Conservation (phyloP, 2,888 invertebrate genomes). For the Xanthorhoe designata region DNA sequence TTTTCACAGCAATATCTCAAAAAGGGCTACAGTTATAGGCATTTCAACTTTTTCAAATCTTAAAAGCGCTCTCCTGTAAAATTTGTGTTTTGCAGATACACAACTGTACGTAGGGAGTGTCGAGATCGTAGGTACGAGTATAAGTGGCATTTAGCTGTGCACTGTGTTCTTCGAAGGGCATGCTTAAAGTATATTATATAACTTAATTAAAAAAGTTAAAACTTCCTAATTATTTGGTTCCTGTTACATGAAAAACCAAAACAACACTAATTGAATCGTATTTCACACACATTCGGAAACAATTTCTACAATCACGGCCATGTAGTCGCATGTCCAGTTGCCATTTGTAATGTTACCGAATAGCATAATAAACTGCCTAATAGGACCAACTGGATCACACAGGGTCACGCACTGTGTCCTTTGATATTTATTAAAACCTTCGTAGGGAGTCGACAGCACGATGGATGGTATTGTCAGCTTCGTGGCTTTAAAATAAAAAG, state of each 20-base stretch:
- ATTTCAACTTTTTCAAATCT: too few species aligned
- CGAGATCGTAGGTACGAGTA: too few species aligned
- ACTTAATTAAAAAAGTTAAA: neutral
- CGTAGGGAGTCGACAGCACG: neutral
- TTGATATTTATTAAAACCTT: conserved; percentile 37
- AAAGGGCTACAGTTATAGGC: too few species aligned
- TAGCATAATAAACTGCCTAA: conserved; percentile 57
- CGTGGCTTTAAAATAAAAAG: neutral
- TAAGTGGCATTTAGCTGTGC: too few species aligned
- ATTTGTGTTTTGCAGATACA: too few species aligned
- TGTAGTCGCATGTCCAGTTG: conserved; percentile 54
- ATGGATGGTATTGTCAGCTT: neutral
- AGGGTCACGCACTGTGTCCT: conserved; percentile 56
- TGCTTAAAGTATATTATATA: neutral
- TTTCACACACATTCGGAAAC: conserved; percentile 33
- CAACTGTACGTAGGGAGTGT: too few species aligned
- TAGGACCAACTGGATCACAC: conserved; percentile 53
- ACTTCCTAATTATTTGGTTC: neutral
- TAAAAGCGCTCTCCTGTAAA: too few species aligned
- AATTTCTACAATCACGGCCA: conserved; percentile 29
- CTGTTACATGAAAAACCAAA: conserved; percentile 29
- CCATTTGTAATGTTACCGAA: conserved; percentile 63
- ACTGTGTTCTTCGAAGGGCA: too few species aligned
- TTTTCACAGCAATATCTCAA: too few species aligned
- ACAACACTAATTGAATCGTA: conserved; percentile 48